Conservation (phyloP, 2,113 vertebrate species). For the Dipodomys stephensi region DNA sequence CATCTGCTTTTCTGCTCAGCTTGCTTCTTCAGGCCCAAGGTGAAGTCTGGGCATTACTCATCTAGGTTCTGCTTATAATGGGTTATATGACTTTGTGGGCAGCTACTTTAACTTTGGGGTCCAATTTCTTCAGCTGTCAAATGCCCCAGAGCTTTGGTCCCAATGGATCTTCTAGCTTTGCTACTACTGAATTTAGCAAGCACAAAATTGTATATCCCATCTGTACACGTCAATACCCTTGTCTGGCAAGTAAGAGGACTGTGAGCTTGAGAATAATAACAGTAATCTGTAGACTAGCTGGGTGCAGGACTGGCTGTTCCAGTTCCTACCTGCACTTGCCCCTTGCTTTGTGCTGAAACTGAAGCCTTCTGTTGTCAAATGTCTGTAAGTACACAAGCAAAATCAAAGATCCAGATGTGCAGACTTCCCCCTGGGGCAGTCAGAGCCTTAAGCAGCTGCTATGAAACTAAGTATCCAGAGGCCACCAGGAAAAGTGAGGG, state of each 20-base stretch:
- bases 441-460: neutral
- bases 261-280: neutral
- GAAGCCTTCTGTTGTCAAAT: neutral
- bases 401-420: neutral
- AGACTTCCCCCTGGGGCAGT: neutral
- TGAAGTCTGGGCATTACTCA: slow-evolving; percentile 48
- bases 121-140: slow-evolving; percentile 78
- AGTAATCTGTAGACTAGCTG: neutral
- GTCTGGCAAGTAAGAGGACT: neutral
- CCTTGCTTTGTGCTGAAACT: neutral
- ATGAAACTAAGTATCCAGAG: neutral
- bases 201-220: neutral
- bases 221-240: neutral
- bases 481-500: slow-evolving; percentile 15
- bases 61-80: slow-evolving; percentile 67
- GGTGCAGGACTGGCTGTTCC: neutral
- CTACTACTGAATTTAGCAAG: slow-evolving; percentile 32
- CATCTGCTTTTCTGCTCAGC: slow-evolving; percentile 72
- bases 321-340: neutral
- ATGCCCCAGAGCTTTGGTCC: slow-evolving; percentile 34
- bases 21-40: slow-evolving; percentile 48
- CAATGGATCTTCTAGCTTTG: slow-evolving; percentile 15
- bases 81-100: slow-evolving; percentile 65
- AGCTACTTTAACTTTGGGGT: slow-evolving; percentile 69
- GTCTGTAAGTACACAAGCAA: neutral